Evolutionary conservation across 2,797 vertebrate genomes (phyloP).

Genomic region (Macrochelys suwanniensis): DNA sequence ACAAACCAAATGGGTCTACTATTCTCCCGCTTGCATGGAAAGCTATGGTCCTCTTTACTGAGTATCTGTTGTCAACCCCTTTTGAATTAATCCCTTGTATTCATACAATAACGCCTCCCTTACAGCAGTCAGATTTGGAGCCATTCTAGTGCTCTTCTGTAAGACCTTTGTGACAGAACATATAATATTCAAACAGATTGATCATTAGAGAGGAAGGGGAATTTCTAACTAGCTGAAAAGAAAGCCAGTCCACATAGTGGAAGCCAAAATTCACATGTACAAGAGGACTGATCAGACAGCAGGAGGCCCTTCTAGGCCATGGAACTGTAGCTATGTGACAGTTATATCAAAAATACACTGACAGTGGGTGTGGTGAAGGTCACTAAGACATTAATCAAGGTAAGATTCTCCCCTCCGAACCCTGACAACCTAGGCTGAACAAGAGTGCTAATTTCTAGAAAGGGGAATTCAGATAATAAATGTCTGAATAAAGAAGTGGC

Average conservation of each 20-base stretch:
- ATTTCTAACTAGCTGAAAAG: background rate
- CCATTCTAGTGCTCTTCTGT: background rate
- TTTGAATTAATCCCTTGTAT: background rate
- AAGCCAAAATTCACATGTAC: slow-evolving; percentile 43
- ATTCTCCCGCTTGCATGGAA: background rate
- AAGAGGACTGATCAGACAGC: slow-evolving; percentile 41
- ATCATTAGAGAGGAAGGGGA: background rate
- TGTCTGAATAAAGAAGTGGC: background rate
- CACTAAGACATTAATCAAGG: background rate
- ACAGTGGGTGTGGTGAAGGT: background rate
- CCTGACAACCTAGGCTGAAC: background rate
- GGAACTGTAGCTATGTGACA: slow-evolving; percentile 10
- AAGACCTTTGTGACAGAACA: no score
- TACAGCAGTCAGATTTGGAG: background rate
- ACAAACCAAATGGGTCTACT: background rate
- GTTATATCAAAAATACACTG: slow-evolving; percentile 4
- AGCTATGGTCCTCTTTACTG: background rate
- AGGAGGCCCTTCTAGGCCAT: background rate
- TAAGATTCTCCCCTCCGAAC: background rate
- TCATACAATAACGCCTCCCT: background rate
- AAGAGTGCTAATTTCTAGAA: background rate
- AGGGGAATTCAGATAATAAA: background rate
- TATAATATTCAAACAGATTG: slow-evolving; percentile 67
- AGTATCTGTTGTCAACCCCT: slow-evolving; percentile 52
- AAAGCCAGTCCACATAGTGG: background rate